Evolutionary conservation across 2,113 vertebrate species (phyloP).

Genomic region (Isichthys henryi): DNA sequence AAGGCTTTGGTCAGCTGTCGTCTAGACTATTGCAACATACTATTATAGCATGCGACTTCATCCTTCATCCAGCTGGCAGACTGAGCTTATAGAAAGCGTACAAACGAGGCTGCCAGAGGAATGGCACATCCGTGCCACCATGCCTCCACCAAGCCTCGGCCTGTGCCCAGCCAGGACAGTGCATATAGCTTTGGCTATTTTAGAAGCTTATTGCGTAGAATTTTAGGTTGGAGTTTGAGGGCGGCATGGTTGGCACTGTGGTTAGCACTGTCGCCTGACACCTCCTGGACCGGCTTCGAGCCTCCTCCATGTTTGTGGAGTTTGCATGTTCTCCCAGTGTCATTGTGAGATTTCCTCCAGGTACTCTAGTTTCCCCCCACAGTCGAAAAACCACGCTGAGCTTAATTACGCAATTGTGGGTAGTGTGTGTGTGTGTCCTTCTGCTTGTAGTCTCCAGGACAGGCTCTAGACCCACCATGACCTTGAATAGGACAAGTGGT

Average conservation of each 20-base stretch:
- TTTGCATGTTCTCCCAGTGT: neutral
- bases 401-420: neutral
- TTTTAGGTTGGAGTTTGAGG: neutral
- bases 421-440: neutral
- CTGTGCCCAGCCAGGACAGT: neutral
- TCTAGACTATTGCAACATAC: neutral
- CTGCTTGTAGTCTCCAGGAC: neutral
- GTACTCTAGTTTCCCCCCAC: neutral
- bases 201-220: neutral
- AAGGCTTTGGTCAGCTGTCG: neutral
- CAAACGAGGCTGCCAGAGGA: neutral
- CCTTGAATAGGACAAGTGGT: neutral
- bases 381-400: neutral
- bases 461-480: neutral
- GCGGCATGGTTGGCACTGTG: neutral
- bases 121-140: neutral
- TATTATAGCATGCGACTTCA: neutral
- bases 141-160: neutral
- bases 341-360: neutral
- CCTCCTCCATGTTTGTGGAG: neutral
- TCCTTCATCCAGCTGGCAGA: neutral
- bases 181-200: neutral
- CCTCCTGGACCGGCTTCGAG: neutral
- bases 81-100: neutral
- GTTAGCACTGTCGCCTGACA: neutral